Evolutionary conservation across 2,888 invertebrate genomes (phyloP), one percentile per base, ranked within the genome.

Genomic region (Pseudococcus jackbeardsleyi): DNA sequence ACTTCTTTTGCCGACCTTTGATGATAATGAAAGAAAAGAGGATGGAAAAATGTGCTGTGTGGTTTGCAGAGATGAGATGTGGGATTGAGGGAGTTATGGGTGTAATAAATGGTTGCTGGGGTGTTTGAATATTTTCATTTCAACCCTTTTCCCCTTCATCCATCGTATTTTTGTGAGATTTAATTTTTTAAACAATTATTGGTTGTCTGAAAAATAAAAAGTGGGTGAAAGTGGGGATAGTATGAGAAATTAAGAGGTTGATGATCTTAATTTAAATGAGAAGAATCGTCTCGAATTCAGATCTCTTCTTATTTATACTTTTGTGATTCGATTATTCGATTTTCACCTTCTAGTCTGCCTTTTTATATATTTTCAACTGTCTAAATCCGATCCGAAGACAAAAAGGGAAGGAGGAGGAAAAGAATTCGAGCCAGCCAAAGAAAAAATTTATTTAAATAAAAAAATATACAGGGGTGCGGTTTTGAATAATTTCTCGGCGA

Each of bases 401-500:
- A 68, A 26, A 26, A 68, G 42, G 42, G 42, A 0, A 8, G 42
- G 42, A 8, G 42, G 9, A 26, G 26, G 26, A 72, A 72, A 33
- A 17, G 17, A 72, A 72, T 33, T 72, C 33, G 72, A 33, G 15
- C 33, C n/a, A 26, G 33, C 8, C 15, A 17, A 5, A 19, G 22
- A 64, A 72, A 72, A 72, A 33, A 26, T 42, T 42, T 68, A 68
- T 68, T 72, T 19, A 17, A 72, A 72, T 72, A 72, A 17, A 39
- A 72, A 72, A 72, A 39, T 72, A 33, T 33, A 33, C 26, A 72
- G 19, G 72, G 72, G 33, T 72, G 42, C 42, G 72, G 33, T 72
- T 72, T 33, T 72, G 72, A 33, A 72, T 72, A 72, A 72, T 72
- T 72, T 72, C 72, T 72, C 33, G 33, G 3, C 72, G 33, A 72